Evolutionary conservation across 2,888 invertebrate genomes (phyloP).

Genomic region (Anodontia alba): DNA sequence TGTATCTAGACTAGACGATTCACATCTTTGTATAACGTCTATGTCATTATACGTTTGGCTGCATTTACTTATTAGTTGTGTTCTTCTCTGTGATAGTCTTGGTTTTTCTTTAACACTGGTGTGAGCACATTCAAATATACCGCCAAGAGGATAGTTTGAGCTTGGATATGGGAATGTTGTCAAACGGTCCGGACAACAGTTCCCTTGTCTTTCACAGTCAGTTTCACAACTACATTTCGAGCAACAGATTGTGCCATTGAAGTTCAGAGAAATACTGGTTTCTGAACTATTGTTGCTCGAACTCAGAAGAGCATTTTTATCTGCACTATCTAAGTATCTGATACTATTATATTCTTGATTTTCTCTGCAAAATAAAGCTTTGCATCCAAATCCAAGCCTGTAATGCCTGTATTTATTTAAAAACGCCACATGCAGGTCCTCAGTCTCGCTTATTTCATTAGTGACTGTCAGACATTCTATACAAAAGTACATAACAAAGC

Average conservation of each 20-base stretch:
- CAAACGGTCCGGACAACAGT: conserved; percentile 10
- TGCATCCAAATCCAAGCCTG: background rate
- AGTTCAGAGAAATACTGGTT: too few species aligned
- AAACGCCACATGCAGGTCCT: too few species aligned
- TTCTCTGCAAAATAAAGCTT: background rate
- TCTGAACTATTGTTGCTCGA: background rate
- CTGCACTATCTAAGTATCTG: background rate
- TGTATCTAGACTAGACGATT: background rate
- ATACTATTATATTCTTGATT: background rate
- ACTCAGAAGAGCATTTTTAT: background rate
- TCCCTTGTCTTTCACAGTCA: background rate
- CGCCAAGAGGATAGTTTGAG: background rate
- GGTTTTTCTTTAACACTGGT: background rate
- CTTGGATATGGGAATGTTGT: background rate
- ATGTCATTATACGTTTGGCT: too few species aligned
- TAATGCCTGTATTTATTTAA: background rate
- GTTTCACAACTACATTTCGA: background rate
- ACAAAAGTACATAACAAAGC: too few species aligned
- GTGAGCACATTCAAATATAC: background rate
- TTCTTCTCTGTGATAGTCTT: background rate
- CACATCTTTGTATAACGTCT: too few species aligned
- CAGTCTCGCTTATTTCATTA: too few species aligned
- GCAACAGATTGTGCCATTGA: too few species aligned
- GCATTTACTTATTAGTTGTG: background rate
- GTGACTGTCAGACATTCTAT: too few species aligned